Conservation (phyloP, 1,140 invertebrate genomes). For the Scaptodrosophila lebanonensis region DNA sequence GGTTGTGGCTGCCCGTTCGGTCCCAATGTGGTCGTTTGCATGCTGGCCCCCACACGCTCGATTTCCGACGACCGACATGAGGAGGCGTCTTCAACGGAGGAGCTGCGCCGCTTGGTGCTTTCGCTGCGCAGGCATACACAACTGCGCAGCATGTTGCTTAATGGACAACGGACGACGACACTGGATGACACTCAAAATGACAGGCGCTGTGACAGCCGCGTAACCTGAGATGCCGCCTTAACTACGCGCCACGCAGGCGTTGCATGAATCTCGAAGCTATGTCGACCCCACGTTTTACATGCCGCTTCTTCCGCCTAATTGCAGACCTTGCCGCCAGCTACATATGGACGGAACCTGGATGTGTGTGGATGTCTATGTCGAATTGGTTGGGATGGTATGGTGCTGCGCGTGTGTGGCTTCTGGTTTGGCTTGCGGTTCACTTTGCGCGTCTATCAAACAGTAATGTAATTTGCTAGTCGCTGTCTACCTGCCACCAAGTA, state of each 20-base stretch:
- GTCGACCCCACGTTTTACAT: too few relatives aligned
- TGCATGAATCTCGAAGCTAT: too few relatives aligned
- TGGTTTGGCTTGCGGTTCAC: constrained; percentile 20
- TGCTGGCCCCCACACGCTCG: constrained; percentile 72
- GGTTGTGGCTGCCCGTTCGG: constrained; percentile 43
- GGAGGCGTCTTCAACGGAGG: constrained; percentile 79
- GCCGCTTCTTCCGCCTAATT: too few relatives aligned
- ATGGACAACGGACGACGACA: background rate
- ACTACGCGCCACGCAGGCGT: too few relatives aligned
- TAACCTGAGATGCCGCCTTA: constrained; percentile 12
- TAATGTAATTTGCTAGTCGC: constrained; percentile 52
- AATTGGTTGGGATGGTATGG: too few relatives aligned
- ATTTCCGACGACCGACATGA: constrained; percentile 81
- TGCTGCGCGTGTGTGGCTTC: too few relatives aligned
- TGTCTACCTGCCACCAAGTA: constrained; percentile 17
- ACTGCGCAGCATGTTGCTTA: constrained; percentile 65
- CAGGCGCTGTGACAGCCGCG: constrained; percentile 12
- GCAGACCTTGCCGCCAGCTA: too few relatives aligned
- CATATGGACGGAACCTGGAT: too few relatives aligned
- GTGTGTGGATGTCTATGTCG: too few relatives aligned
- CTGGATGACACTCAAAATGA: constrained; percentile 4
- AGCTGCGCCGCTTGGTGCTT: constrained; percentile 67
- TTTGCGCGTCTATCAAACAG: constrained; percentile 46
- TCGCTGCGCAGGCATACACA: constrained; percentile 71
- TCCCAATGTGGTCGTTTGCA: constrained; percentile 45